Evolutionary conservation across 35 echinoderm and acorn worm genomes (phyloP).

Genomic region (Holothuria glaberrima): DNA sequence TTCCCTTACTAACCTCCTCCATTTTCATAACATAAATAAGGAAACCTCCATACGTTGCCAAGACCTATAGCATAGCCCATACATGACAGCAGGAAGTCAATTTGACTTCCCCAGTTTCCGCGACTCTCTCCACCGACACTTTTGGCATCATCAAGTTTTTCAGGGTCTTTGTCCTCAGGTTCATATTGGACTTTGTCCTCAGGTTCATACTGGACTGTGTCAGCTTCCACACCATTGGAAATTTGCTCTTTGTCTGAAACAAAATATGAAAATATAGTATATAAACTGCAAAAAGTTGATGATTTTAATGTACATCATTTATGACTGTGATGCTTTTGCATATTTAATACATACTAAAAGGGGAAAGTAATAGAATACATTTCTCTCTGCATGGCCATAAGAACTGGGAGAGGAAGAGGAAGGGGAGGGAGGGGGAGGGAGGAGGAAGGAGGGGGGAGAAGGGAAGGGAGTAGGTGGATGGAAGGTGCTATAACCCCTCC

Average conservation of each 20-base stretch:
- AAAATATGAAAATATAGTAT: too few relatives aligned
- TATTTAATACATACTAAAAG: too few relatives aligned
- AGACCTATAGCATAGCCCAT: constrained; percentile 62
- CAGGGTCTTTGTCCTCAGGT: not conserved
- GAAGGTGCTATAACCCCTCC: too few relatives aligned
- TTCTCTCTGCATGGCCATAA: too few relatives aligned
- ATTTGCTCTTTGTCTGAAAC: not conserved
- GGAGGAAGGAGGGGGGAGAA: too few relatives aligned
- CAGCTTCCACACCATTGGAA: not conserved
- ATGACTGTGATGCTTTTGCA: too few relatives aligned
- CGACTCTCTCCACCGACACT: not conserved
- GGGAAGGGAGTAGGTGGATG: too few relatives aligned
- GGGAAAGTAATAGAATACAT: too few relatives aligned
- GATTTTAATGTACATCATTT: not conserved
- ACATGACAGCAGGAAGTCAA: constrained; percentile 48
- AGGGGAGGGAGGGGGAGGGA: too few relatives aligned
- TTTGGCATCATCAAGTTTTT: not conserved
- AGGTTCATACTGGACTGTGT: not conserved
- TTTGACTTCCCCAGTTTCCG: constrained; percentile 51
- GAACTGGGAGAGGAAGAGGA: too few relatives aligned
- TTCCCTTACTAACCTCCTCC: constrained; percentile 44
- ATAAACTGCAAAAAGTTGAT: too few relatives aligned
- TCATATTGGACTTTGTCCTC: too few relatives aligned
- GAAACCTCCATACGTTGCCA: constrained; percentile 59
- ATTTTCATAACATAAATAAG: constrained; percentile 53